A percentile compares a stretch with the other conserved stretches of the same genome.
Conservation (phyloP, 2,888 invertebrate species). For the Alviniconcha strummeri region DNA sequence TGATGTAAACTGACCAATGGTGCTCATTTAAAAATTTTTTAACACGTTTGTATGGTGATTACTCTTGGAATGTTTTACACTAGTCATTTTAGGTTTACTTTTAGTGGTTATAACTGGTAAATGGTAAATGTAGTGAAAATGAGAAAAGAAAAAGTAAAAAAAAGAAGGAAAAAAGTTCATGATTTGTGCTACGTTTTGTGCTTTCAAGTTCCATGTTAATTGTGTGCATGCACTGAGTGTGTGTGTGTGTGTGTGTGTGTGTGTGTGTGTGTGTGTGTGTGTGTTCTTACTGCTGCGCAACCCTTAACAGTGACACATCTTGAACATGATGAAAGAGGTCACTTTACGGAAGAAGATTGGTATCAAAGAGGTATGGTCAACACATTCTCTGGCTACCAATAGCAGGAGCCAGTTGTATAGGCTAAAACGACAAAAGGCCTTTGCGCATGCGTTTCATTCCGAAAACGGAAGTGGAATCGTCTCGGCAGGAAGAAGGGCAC, state of each 20-base stretch:
- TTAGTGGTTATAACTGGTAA: neutral
- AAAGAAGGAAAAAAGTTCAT: neutral
- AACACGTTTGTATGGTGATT: no score
- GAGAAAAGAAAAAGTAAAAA: neutral
- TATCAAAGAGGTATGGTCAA: no score
- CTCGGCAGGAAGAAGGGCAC: no score
- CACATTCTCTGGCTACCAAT: no score
- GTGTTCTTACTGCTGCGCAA: no score
- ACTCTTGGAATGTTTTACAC: neutral
- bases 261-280: constrained; percentile 10
- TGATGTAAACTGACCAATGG: neutral
- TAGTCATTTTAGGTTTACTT: neutral
- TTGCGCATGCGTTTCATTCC: no score
- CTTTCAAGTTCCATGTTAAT: neutral
- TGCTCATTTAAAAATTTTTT: neutral
- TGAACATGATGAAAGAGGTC: no score
- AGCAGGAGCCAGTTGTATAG: no score
- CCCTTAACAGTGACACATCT: no score
- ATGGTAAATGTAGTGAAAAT: neutral
- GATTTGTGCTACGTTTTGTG: neutral
- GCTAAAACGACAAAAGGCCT: no score
- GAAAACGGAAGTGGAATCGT: no score
- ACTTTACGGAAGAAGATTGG: no score
- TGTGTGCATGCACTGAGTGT: neutral
- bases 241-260: constrained; percentile 10